These are phyloP conservation scores for Phytoseiulus persimilis DNA, from an alignment of 2,888 invertebrate species.

Conservation along the genomic window DNA sequence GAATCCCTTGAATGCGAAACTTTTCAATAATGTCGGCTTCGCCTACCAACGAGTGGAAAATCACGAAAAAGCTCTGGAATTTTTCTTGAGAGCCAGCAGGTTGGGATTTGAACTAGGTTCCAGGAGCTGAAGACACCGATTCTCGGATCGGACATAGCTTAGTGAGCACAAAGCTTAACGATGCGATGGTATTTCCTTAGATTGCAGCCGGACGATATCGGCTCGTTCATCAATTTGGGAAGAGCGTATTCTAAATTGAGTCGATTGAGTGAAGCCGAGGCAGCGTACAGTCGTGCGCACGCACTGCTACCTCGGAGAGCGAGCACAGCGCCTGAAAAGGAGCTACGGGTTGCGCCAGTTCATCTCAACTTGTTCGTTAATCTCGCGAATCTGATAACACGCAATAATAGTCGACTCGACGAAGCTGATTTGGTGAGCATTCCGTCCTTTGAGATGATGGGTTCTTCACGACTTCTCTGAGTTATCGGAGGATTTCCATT, in stretches of 20 bases:
- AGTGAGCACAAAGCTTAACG: neutral
- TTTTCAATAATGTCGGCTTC: conserved; percentile 94
- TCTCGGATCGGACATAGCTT: conserved; percentile 13
- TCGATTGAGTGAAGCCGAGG: conserved; percentile 77
- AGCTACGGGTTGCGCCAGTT: conserved; percentile 86
- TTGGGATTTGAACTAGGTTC: conserved; percentile 47
- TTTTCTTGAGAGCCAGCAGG: conserved; percentile 80
- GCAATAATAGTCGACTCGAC: conserved; percentile 77
- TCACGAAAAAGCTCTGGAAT: conserved; percentile 68
- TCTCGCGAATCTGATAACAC: conserved; percentile 83
- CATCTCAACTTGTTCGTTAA: conserved; percentile 91
- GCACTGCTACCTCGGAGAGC: conserved; percentile 71
- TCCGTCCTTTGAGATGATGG: too few species aligned
- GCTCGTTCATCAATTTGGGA: conserved; percentile 84
- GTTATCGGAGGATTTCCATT: conserved; percentile 15
- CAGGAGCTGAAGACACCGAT: neutral
- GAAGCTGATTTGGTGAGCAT: conserved; percentile 68
- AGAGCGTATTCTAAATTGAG: conserved; percentile 84
- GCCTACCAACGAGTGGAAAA: conserved; percentile 70
- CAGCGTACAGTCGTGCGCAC: conserved; percentile 80
- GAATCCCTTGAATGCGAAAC: conserved; percentile 78
- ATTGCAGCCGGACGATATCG: conserved; percentile 64
- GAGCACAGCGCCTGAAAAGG: conserved; percentile 85
- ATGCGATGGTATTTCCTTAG: conserved; percentile 48
- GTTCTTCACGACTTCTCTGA: too few species aligned